Base-by-base conservation (phyloP, 2,888 invertebrate species). In the Endomychus coccineus region DNA sequence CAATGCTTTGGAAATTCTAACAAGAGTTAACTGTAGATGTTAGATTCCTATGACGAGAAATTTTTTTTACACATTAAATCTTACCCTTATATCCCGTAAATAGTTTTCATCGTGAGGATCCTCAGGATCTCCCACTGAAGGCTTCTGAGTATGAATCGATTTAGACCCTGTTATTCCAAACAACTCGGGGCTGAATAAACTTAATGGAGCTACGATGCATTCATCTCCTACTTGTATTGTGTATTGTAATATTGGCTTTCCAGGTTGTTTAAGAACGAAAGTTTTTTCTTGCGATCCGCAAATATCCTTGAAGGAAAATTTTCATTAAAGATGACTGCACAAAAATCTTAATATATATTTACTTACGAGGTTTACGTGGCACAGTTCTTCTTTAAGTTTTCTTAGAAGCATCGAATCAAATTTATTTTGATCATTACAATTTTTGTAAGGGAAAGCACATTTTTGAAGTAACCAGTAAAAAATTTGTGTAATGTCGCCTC, bases 31-130 rank as follows among this genome's bases (percentile, higher is more conserved):
- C n/a, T n/a, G n/a, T n/a, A n/a, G n/a, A n/a, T n/a, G n/a, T n/a
- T n/a, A n/a, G n/a, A n/a, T n/a, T n/a, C n/a, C n/a, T n/a, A n/a
- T n/a, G n/a, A n/a, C n/a, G n/a, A n/a, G n/a, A n/a, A n/a, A n/a
- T n/a, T n/a, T n/a, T n/a, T n/a, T n/a, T n/a, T n/a, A n/a, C n/a
- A n/a, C n/a, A n/a, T n/a, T n/a, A 19, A 19, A 17, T 6, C 3
- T 61, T 60, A 77, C 77, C 46, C 89, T 83, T 0, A 89, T 94
- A 69, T 94, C 94, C 44, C 88, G 73, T 7, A 95, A 69, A 59
- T 90, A 95, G 57, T 87, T 85, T 9, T 89, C 89, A 70, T 95
- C 94, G 59, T 90, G 89, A 2, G 91, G 91, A 67, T 95, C 95
- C 64, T 91, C 90, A 0, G 91, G 81, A 58, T 94, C 91, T 2